These are phyloP conservation scores for Platerodrilus igneus DNA, from an alignment of 2,888 invertebrate species.

Conservation along the genomic window DNA sequence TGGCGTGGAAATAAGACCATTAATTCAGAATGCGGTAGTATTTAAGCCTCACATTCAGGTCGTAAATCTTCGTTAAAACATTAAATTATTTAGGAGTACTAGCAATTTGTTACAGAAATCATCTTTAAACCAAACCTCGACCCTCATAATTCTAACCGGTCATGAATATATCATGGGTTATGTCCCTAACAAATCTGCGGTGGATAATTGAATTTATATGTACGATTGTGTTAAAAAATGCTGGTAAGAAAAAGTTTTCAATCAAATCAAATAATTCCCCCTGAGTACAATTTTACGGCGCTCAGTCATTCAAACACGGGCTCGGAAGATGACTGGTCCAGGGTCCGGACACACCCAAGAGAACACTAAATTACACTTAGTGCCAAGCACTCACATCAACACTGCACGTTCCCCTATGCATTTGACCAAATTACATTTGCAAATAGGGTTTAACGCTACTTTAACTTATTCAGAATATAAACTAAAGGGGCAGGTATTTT, in stretches of 20 bases:
- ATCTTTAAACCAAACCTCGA: constrained; percentile 42
- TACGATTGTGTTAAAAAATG: constrained; percentile 45
- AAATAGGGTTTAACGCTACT: constrained; percentile 44
- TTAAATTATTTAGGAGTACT: constrained; percentile 46
- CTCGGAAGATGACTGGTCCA: constrained; percentile 35
- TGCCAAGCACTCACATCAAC: constrained; percentile 48
- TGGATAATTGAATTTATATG: constrained; percentile 50
- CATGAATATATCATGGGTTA: constrained; percentile 46
- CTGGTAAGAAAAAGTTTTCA: constrained; percentile 52
- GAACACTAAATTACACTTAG: constrained; percentile 51
- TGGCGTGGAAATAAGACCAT: constrained; percentile 18
- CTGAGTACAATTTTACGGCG: constrained; percentile 66
- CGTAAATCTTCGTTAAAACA: constrained; percentile 41
- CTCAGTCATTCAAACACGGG: constrained; percentile 48
- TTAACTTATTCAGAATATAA: constrained; percentile 32
- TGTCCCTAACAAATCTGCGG: constrained; percentile 48
- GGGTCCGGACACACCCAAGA: constrained; percentile 40
- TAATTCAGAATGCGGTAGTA: constrained; percentile 18
- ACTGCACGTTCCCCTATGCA: constrained; percentile 46
- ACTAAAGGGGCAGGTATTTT: constrained; percentile 19
- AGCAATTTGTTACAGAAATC: constrained; percentile 46
- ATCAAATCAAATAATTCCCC: constrained; percentile 73
- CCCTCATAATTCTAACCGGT: constrained; percentile 44
- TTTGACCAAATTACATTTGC: constrained; percentile 47
- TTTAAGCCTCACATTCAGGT: constrained; percentile 14